Conservation (phyloP, 2,113 vertebrate species). For the Xerus inauris region DNA sequence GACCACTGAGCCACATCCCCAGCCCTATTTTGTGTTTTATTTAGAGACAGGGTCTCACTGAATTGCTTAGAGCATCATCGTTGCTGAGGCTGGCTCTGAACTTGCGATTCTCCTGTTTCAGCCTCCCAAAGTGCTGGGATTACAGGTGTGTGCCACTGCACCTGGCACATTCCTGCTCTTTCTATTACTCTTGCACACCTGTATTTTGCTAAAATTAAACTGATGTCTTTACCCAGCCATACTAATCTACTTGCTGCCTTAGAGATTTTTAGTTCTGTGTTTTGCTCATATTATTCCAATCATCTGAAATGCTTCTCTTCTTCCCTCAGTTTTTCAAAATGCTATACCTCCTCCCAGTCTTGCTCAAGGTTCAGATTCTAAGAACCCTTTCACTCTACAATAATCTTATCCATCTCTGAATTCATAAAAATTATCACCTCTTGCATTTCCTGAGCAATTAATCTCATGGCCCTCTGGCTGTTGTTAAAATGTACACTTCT, state of each 20-base stretch:
- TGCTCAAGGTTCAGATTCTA: conserved; percentile 10
- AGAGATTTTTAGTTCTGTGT: background rate
- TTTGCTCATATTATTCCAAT: background rate
- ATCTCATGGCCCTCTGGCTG: background rate
- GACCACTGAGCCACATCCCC: no score
- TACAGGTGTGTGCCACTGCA: no score
- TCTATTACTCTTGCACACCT: background rate
- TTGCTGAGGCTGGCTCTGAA: no score
- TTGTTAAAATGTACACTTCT: background rate
- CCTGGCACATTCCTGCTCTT: background rate
- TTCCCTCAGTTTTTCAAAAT: conserved; percentile 41
- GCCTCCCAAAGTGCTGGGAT: no score
- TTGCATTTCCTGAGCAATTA: background rate
- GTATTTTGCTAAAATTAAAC: conserved; percentile 38
- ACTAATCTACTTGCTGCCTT: background rate
- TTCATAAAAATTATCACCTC: background rate
- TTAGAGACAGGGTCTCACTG: no score
- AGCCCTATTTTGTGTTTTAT: no score
- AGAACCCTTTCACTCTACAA: background rate
- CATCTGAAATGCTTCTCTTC: background rate
- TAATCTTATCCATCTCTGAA: background rate
- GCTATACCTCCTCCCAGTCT: background rate
- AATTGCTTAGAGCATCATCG: no score
- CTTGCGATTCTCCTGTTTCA: no score
- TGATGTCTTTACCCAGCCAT: background rate